Evolutionary conservation across 2,797 vertebrate genomes (phyloP).

Genomic region (Esox masquinongy): DNA sequence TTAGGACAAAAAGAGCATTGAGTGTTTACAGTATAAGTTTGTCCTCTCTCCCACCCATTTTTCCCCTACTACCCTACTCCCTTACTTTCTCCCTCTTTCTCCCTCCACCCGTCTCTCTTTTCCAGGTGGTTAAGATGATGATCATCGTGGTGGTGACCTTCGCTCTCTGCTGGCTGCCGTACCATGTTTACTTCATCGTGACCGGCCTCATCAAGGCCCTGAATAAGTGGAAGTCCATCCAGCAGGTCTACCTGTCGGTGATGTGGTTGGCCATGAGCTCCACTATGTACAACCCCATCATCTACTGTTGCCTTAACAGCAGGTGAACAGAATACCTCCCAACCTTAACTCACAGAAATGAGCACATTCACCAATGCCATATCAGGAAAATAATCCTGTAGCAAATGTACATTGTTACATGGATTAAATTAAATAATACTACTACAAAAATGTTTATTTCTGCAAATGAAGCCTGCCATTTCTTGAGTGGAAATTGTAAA

Average conservation of each 20-base stretch:
- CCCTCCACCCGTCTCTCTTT: constrained; percentile 20
- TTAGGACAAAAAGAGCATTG: too few relatives aligned
- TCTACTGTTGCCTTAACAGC: constrained; percentile 98
- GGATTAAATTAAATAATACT: too few relatives aligned
- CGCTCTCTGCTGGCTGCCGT: constrained; percentile 96
- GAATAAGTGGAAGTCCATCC: constrained; percentile 89
- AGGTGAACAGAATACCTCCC: constrained; percentile 73
- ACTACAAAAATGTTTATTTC: too few relatives aligned
- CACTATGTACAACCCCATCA: constrained; percentile 99
- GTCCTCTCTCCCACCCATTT: not conserved
- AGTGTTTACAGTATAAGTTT: not conserved
- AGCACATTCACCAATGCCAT: too few relatives aligned
- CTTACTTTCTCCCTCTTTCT: not conserved
- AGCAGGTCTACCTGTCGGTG: constrained; percentile 93
- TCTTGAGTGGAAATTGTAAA: too few relatives aligned
- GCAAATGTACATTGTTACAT: too few relatives aligned
- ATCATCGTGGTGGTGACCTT: constrained; percentile 96
- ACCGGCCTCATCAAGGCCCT: constrained; percentile 84
- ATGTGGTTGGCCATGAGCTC: constrained; percentile 99
- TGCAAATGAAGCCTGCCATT: too few relatives aligned
- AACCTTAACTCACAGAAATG: too few relatives aligned
- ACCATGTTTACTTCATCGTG: constrained; percentile 92
- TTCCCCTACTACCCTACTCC: not conserved
- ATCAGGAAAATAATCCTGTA: too few relatives aligned
- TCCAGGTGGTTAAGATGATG: constrained; percentile 99